Conservation (phyloP, 2,113 vertebrate species). For the Atrichornis clamosus region DNA sequence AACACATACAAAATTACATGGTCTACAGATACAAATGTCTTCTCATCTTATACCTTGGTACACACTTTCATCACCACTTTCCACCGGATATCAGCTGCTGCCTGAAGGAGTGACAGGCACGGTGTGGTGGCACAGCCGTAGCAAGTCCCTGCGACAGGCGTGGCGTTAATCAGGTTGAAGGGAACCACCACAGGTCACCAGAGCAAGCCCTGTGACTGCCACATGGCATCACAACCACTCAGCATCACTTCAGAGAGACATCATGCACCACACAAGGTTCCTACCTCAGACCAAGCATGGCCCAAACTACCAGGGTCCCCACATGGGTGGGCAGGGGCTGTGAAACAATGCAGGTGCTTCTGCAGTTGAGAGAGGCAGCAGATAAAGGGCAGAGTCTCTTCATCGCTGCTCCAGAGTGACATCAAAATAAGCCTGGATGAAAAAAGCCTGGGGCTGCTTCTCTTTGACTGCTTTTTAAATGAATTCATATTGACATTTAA, state of each 20-base stretch:
- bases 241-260: not conserved
- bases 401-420: not conserved
- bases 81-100: rapidly evolving
- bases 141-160: not conserved
- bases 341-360: not conserved
- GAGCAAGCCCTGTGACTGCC: not conserved
- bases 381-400: not conserved
- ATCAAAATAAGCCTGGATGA: not conserved
- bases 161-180: not conserved
- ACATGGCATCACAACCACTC: not conserved
- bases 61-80: not conserved
- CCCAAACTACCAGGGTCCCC: not conserved
- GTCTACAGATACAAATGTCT: not conserved
- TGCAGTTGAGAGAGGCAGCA: not conserved
- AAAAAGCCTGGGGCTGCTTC: not conserved
- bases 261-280: rapidly evolving
- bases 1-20: not conserved
- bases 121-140: not conserved
- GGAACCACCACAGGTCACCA: not conserved
- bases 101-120: not conserved
- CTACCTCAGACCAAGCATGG: not conserved
- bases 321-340: rapidly evolving
- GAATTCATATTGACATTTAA: not conserved
- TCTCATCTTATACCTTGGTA: not conserved
- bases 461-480: not conserved